A percentile compares a stretch with the other conserved stretches of the same genome.
Conservation (phyloP, 2,888 invertebrate species). For the Cyaniris semiargus region DNA sequence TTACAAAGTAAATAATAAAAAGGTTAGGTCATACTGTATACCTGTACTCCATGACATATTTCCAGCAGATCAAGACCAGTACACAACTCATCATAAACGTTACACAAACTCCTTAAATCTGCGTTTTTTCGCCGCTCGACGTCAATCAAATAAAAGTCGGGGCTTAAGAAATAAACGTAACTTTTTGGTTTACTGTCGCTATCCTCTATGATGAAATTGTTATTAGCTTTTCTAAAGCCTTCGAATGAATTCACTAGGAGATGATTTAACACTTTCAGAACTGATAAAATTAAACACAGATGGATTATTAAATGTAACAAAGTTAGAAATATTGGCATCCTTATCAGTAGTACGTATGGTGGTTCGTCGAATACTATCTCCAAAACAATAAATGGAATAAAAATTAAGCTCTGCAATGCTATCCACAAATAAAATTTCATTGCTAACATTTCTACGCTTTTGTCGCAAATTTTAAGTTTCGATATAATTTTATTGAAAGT, state of each 20-base stretch:
- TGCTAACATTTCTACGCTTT: slow-evolving; percentile 46
- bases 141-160: slow-evolving; percentile 46
- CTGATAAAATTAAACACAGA: slow-evolving; percentile 49
- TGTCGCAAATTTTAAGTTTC: slow-evolving; percentile 44
- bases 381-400: slow-evolving; percentile 44
- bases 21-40: slow-evolving; percentile 35
- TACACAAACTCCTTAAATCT: slow-evolving; percentile 51
- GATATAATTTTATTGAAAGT: slow-evolving; percentile 43
- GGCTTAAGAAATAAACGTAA: slow-evolving; percentile 45
- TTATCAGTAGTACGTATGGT: slow-evolving; percentile 49
- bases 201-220: slow-evolving; percentile 36
- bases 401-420: slow-evolving; percentile 41
- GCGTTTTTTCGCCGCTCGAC: slow-evolving; percentile 35
- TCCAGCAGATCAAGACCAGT: slow-evolving; percentile 55
- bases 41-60: slow-evolving; percentile 54
- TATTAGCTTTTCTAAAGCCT: slow-evolving; percentile 36
- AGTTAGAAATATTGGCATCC: slow-evolving; percentile 53
- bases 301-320: slow-evolving; percentile 53
- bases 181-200: slow-evolving; percentile 6
- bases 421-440: slow-evolving; percentile 53
- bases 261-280: slow-evolving; percentile 50
- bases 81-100: slow-evolving; percentile 54
- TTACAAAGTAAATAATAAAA: neutral
- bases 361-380: slow-evolving; percentile 47
- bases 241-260: slow-evolving; percentile 43